Evolutionary conservation across 2,888 invertebrate genomes (phyloP).

Genomic region (Cosmopolites sordidus): DNA sequence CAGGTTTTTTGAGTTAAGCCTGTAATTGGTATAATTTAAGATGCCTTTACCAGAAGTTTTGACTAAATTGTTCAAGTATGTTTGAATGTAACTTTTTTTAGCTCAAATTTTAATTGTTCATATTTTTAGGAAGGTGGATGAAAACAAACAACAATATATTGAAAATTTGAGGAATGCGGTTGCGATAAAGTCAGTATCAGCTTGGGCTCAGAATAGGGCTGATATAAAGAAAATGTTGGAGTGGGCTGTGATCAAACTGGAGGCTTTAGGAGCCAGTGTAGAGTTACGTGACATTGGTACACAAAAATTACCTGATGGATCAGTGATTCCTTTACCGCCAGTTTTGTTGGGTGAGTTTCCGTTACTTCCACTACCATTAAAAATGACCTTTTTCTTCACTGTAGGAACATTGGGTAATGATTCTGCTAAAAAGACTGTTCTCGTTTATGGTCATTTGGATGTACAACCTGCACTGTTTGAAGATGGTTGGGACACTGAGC

Average conservation of each 20-base stretch:
- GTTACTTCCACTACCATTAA: too few species aligned
- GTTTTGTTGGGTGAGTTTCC: conserved; percentile 63
- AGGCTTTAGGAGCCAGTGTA: conserved; percentile 38
- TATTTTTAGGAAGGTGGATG: conserved; percentile 66
- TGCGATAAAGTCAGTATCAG: conserved; percentile 90
- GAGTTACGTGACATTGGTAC: conserved; percentile 58
- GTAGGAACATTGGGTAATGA: conserved; percentile 73
- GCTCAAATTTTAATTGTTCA: conserved; percentile 38
- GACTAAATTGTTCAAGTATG: conserved; percentile 12
- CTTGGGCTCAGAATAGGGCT: conserved; percentile 74
- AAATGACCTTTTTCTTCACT: not conserved
- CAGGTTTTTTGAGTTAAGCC: too few species aligned
- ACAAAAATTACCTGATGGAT: conserved; percentile 68
- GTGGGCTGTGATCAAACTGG: conserved; percentile 70
- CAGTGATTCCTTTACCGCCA: conserved; percentile 75
- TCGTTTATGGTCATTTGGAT: conserved; percentile 96
- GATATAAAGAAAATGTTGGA: conserved; percentile 62
- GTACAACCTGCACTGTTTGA: conserved; percentile 91
- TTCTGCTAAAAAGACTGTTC: conserved; percentile 83
- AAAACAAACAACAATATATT: conserved; percentile 70
- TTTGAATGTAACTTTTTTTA: not conserved
- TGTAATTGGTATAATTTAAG: too few species aligned
- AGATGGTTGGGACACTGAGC: conserved; percentile 95
- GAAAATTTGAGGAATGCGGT: conserved; percentile 75
- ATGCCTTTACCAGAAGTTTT: conserved; percentile 11